Conservation (phyloP, 2,113 vertebrate genomes). For the Pundamilia nyererei region DNA sequence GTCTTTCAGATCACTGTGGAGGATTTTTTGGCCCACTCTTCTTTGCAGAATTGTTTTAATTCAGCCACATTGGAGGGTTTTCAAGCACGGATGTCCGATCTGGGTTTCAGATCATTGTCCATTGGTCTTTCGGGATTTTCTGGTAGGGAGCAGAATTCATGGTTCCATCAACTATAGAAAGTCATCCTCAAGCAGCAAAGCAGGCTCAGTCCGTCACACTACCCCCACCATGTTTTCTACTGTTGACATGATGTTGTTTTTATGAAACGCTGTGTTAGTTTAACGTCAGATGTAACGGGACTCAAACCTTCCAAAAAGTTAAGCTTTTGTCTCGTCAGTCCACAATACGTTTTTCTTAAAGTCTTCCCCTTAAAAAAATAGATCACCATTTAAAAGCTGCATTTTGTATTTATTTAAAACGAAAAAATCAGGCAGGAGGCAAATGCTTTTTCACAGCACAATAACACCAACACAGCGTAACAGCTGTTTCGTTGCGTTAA, state of each 20-base stretch:
- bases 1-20: not conserved
- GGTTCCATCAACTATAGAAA: not conserved
- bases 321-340: not conserved
- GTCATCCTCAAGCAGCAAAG: not conserved
- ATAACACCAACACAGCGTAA: not conserved
- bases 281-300: not conserved
- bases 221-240: not conserved
- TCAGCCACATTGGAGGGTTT: not conserved
- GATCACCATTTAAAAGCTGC: not conserved
- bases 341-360: not conserved
- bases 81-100: not conserved
- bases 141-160: not conserved
- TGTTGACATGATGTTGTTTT: not conserved
- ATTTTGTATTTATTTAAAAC: not conserved
- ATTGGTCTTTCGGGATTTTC: not conserved
- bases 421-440: not conserved
- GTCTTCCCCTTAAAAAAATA: not conserved
- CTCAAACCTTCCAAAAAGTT: not conserved
- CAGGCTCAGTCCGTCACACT: not conserved
- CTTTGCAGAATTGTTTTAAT: not conserved
- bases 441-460: not conserved
- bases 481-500: not conserved
- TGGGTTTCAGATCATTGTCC: not conserved
- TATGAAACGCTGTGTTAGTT: not conserved
- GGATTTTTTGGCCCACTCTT: not conserved